Conservation (phyloP, 2,888 invertebrate species). For the Dolichomitus sp. region DNA sequence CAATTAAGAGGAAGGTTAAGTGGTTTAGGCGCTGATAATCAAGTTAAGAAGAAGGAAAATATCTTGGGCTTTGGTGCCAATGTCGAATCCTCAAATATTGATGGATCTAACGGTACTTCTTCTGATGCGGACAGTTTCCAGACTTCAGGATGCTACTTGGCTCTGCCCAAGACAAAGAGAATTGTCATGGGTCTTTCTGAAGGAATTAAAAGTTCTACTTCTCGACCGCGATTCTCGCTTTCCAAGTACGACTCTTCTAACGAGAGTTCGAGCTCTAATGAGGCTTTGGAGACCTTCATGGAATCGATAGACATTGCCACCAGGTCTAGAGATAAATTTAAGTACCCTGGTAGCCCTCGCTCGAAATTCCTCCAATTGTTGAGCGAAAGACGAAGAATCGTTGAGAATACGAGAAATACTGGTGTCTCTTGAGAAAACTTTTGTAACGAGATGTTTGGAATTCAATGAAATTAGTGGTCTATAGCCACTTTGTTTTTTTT, state of each 20-base stretch:
- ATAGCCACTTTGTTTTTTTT: conserved; percentile 40
- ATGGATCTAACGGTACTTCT: conserved; percentile 29
- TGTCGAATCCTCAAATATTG: conserved; percentile 29
- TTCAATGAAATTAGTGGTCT: conserved; percentile 37
- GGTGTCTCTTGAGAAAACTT: conserved; percentile 64
- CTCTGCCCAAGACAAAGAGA: conserved; percentile 43
- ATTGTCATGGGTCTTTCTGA: conserved; percentile 22
- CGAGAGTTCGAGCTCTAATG: conserved; percentile 71
- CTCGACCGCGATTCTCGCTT: conserved; percentile 62
- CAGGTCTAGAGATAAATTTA: conserved; percentile 73
- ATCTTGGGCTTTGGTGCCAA: conserved; percentile 1
- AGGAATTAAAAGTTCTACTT: conserved; percentile 47
- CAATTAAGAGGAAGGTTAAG: conserved; percentile 52
- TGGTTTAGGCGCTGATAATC: conserved; percentile 15
- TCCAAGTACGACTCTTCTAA: conserved; percentile 69
- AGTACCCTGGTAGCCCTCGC: conserved; percentile 79
- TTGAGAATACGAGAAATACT: conserved; percentile 76
- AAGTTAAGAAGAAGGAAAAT: background rate
- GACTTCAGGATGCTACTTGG: conserved; percentile 59
- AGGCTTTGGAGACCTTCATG: conserved; percentile 67
- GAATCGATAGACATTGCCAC: conserved; percentile 69
- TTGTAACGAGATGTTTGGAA: conserved; percentile 32
- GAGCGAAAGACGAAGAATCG: conserved; percentile 78
- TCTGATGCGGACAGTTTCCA: conserved; percentile 42
- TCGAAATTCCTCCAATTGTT: conserved; percentile 79